Conservation (phyloP, 2,797 vertebrate genomes). For the Glyptemys insculpta region DNA sequence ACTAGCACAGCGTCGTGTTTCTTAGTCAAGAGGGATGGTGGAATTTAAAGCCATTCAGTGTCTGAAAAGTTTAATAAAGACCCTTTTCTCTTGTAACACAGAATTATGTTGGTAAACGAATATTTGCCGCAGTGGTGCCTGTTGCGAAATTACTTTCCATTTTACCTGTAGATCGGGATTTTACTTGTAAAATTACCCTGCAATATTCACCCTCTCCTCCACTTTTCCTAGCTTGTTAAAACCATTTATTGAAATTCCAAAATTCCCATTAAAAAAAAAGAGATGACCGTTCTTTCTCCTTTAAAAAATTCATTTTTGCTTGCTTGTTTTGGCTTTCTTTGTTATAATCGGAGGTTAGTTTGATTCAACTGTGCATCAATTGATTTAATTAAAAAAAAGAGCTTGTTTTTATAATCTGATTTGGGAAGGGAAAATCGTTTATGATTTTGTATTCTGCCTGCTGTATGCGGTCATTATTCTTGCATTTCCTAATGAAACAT, state of each 20-base stretch:
- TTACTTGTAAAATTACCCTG: not conserved
- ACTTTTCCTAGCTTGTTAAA: not conserved
- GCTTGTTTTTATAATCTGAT: conserved; percentile 65
- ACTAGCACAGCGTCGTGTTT: not conserved
- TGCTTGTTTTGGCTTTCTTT: not conserved
- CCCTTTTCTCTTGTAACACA: not conserved
- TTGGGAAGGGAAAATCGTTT: not conserved
- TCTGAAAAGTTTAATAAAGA: accelerated
- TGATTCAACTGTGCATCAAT: not conserved
- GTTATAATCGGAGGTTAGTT: not conserved
- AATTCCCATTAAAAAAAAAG: not conserved
- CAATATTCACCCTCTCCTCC: not conserved
- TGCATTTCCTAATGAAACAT: conserved; percentile 71
- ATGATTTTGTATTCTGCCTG: not conserved
- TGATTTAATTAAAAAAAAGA: conserved; percentile 55
- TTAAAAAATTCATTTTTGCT: not conserved
- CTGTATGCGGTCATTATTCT: conserved; percentile 39
- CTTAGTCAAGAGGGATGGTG: not conserved
- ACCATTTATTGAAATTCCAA: not conserved
- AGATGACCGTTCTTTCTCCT: not conserved
- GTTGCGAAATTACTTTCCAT: not conserved
- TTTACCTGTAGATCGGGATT: not conserved
- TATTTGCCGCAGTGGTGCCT: not conserved
- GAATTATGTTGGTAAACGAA: not conserved
- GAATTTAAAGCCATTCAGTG: not conserved